These are phyloP conservation scores for Scomber japonicus DNA, from an alignment of 2,113 vertebrate species.

Conservation along the genomic window DNA sequence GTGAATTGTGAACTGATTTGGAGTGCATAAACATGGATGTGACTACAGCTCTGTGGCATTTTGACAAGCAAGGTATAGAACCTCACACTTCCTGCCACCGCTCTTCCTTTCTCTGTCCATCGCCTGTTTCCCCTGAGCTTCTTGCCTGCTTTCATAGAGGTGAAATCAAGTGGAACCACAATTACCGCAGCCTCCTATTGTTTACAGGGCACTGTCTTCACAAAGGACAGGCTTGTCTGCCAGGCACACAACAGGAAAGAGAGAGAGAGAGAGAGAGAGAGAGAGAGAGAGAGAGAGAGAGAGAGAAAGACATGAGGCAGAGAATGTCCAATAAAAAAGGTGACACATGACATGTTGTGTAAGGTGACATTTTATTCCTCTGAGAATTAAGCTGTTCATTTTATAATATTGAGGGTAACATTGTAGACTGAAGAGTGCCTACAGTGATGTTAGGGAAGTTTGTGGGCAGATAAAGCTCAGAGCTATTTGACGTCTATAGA, in stretches of 20 bases:
- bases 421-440: background rate
- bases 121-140: slow-evolving; percentile 38
- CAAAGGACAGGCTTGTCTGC: slow-evolving; percentile 45
- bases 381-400: slow-evolving; percentile 32
- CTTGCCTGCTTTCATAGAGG: slow-evolving; percentile 50
- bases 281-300: slow-evolving; percentile 16
- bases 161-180: slow-evolving; percentile 72
- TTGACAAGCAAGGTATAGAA: slow-evolving; percentile 8
- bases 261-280: background rate
- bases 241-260: slow-evolving; percentile 1
- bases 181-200: slow-evolving; percentile 69
- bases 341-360: slow-evolving; percentile 26
- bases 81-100: slow-evolving; percentile 15
- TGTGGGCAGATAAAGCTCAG: slow-evolving; percentile 15
- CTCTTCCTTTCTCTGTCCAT: slow-evolving; percentile 20
- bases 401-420: slow-evolving; percentile 40
- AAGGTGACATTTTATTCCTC: slow-evolving; percentile 35
- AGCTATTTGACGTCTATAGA: slow-evolving; percentile 1
- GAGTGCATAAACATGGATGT: background rate
- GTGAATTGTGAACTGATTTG: background rate
- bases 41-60: slow-evolving; percentile 25
- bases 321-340: slow-evolving; percentile 14
- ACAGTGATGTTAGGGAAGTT: slow-evolving; percentile 19
- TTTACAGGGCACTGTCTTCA: slow-evolving; percentile 62
- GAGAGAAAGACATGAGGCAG: slow-evolving; percentile 11